These are phyloP conservation scores for Chlamydotis undulata DNA, from an alignment of 2,113 vertebrate species.

Conservation along the genomic window DNA sequence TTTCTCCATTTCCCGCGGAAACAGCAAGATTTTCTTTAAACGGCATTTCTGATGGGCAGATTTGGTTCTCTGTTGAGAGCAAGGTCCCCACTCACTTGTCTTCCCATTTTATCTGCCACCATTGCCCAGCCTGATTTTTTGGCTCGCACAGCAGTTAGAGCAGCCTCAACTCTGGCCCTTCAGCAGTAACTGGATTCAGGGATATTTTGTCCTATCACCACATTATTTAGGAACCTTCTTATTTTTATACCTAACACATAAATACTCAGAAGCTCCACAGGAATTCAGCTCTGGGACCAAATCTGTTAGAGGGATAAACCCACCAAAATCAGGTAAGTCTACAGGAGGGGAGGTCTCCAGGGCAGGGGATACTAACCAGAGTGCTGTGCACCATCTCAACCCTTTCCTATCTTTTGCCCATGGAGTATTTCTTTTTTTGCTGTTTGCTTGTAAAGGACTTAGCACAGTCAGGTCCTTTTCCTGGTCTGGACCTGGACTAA, in stretches of 20 bases:
- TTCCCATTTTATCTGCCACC: background rate
- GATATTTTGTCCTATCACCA: background rate
- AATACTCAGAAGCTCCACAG: background rate
- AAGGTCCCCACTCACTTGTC: background rate
- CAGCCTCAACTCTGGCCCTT: background rate
- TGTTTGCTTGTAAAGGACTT: background rate
- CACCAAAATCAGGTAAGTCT: background rate
- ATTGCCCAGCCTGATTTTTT: background rate
- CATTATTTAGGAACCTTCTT: background rate
- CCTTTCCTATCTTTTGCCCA: background rate
- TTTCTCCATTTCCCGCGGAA: background rate
- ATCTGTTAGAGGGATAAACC: background rate
- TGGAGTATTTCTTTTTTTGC: background rate
- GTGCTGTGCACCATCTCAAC: background rate
- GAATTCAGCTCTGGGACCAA: background rate
- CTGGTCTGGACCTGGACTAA: too few species aligned
- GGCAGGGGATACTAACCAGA: background rate
- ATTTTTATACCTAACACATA: background rate
- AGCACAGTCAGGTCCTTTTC: background rate
- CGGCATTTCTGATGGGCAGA: background rate
- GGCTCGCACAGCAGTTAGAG: fast-evolving
- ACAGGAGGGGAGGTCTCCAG: background rate
- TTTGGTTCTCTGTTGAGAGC: background rate
- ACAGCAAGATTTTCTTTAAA: background rate
- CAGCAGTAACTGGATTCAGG: background rate